Evolutionary conservation across 2,113 vertebrate genomes (phyloP).

Genomic region (Amblyopsis rosae): DNA sequence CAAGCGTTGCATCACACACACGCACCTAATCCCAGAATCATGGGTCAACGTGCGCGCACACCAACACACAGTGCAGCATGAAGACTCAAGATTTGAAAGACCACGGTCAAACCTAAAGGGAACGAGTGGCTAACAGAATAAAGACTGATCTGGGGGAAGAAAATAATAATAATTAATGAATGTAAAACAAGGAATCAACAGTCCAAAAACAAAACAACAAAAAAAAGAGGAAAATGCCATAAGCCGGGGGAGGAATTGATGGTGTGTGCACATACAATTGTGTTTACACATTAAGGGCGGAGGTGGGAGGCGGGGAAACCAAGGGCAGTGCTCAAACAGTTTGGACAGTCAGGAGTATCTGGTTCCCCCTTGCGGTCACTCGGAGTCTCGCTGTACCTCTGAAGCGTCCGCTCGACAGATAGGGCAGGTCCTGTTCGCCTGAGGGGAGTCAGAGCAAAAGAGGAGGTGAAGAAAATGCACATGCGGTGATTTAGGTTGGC

Average conservation of each 20-base stretch:
- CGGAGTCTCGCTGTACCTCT: constrained; percentile 96
- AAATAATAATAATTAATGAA: constrained; percentile 5
- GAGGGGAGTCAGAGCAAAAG: constrained; percentile 22
- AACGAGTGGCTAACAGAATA: constrained; percentile 16
- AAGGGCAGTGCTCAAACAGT: constrained; percentile 59
- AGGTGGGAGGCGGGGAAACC: constrained; percentile 58
- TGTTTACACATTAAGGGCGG: constrained; percentile 72
- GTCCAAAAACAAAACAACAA: neutral
- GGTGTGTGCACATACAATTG: constrained; percentile 73
- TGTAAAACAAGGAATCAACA: neutral
- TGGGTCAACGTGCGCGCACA: neutral
- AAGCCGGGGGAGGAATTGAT: constrained; percentile 28
- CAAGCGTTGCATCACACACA: constrained; percentile 45
- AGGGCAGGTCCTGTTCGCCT: constrained; percentile 98
- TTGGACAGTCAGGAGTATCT: constrained; percentile 39
- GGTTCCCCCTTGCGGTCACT: constrained; percentile 81
- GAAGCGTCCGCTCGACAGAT: constrained; percentile 98
- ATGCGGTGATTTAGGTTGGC: no score
- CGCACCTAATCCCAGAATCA: neutral
- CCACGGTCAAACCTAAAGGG: constrained; percentile 17
- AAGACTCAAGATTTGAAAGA: constrained; percentile 3
- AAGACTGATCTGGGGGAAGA: neutral
- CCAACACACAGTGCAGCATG: constrained; percentile 14
- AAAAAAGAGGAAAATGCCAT: constrained; percentile 43
- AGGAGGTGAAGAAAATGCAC: neutral